phyloP scores from a whole-genome alignment of 2,113 vertebrate genomes.

The Poecilia latipinna region DNA sequence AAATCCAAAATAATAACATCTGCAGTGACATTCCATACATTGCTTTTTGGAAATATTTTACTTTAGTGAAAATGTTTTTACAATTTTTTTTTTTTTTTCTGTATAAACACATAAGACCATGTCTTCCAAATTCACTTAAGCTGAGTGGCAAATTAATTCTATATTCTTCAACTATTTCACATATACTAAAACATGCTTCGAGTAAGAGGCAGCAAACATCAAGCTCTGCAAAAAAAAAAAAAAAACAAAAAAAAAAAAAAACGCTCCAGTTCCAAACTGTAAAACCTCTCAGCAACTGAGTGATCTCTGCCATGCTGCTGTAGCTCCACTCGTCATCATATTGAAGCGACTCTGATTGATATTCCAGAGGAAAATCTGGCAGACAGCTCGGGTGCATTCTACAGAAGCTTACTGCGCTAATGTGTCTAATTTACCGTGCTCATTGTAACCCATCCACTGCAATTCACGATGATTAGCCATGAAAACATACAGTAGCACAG shows the following conservation, averaged over 20 bases:
- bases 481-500: slow-evolving; percentile 46
- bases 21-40: no score
- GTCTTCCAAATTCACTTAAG: not conserved
- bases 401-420: slow-evolving; percentile 48
- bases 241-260: not conserved
- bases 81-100: not conserved
- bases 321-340: slow-evolving; percentile 69
- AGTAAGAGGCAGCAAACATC: slow-evolving; percentile 9
- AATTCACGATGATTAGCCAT: slow-evolving; percentile 62
- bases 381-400: slow-evolving; percentile 55
- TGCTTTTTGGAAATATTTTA: no score
- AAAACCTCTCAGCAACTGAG: slow-evolving; percentile 59
- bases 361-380: slow-evolving; percentile 58
- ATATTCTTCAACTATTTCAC: not conserved
- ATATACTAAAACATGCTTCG: slow-evolving; percentile 1
- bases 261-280: slow-evolving; percentile 37
- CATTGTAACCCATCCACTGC: slow-evolving; percentile 48
- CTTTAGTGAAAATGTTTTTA: no score
- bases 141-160: not conserved
- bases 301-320: slow-evolving; percentile 47
- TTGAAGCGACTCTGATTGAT: slow-evolving; percentile 66
- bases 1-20: no score
- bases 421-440: slow-evolving; percentile 60
- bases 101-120: not conserved
- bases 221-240: slow-evolving; percentile 16